Evolutionary conservation across 2,797 vertebrate species (phyloP), one percentile per base, ranked within the genome.

Genomic region (Limosa lapponica): DNA sequence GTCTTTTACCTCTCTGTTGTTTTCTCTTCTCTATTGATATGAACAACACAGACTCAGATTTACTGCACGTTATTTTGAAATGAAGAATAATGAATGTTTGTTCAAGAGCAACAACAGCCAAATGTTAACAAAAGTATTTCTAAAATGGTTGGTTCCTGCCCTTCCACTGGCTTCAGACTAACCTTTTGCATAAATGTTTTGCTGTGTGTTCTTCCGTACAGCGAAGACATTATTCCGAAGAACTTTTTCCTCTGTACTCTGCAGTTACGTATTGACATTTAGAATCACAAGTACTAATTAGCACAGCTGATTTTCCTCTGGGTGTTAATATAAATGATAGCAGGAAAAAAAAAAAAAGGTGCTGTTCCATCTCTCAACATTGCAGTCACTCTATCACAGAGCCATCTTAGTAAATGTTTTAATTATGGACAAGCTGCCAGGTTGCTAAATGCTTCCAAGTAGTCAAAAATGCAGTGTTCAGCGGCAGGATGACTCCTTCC

Each of bases 211-310:
- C 65, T 79, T 79, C 61, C 49, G 18, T 78, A 71, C 24, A 61
- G 64, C 1, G 1, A 92, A 72, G 46, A 73, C 22, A n/a, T 62
- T 44, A 52, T 62, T 82, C 51, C 61, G 86, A 91, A 92, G 71
- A 79, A 67, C 14, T 61, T 78, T 73, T 81, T 69, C 28, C 44
- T 81, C 66, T 69, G 28, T 62, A 43, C 59, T 74, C 84, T 88
- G 55, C 71, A 82, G 70, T 77, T 85, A 51, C 23, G 55, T 87
- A 89, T 82, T 95, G 89, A 88, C 88, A 95, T 89, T 93, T 91
- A 90, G 73, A 87, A 89, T 95, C 71, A 85, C 58, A 84, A 93
- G 43, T 93, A 55, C 80, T 93, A 94, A 95, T 97, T 89, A 93
- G 88, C 81, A 70, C 30, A 52, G 80, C 52, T 80, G 44, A 59